These are phyloP conservation scores for Drosophila neutralis DNA, from an alignment of 2,888 invertebrate species.

Conservation along the genomic window DNA sequence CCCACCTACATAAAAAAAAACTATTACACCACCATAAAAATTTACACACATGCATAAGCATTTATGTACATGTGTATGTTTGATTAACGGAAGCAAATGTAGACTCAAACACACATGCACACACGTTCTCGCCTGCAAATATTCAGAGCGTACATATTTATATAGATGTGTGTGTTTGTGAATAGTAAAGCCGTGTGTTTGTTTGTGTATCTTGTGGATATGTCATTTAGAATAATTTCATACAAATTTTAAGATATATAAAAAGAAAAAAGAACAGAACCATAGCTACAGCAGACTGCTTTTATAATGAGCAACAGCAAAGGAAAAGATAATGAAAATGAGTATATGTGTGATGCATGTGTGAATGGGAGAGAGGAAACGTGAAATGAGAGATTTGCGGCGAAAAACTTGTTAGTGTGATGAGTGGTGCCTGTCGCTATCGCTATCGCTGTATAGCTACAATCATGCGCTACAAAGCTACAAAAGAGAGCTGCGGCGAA, in stretches of 20 bases:
- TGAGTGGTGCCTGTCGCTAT: background rate
- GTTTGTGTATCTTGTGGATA: constrained; percentile 6
- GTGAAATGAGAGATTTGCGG: constrained; percentile 29
- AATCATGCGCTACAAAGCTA: constrained; percentile 43
- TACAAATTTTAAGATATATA: constrained; percentile 22
- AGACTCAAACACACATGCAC: constrained; percentile 4
- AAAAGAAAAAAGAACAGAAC: constrained; percentile 25
- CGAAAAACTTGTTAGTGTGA: constrained; percentile 32
- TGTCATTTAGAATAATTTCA: constrained; percentile 21
- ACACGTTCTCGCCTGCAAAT: constrained; percentile 1
- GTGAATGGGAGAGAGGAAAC: constrained; percentile 23
- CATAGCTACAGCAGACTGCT: constrained; percentile 39
- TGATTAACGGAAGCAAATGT: constrained; percentile 13
- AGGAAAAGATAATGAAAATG: constrained; percentile 19
- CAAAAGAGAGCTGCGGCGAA: constrained; percentile 58
- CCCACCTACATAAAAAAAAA: constrained; percentile 60
- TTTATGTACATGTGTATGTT: background rate
- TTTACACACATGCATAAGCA: constrained; percentile 49
- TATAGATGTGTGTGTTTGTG: background rate
- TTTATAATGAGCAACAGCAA: constrained; percentile 27
- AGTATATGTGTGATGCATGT: constrained; percentile 13
- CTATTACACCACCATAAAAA: constrained; percentile 72
- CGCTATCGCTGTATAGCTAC: background rate
- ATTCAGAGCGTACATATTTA: background rate
- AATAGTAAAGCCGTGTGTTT: constrained; percentile 1